Evolutionary conservation across 2,797 vertebrate species (phyloP).

Genomic region (Rachycentron canadum): DNA sequence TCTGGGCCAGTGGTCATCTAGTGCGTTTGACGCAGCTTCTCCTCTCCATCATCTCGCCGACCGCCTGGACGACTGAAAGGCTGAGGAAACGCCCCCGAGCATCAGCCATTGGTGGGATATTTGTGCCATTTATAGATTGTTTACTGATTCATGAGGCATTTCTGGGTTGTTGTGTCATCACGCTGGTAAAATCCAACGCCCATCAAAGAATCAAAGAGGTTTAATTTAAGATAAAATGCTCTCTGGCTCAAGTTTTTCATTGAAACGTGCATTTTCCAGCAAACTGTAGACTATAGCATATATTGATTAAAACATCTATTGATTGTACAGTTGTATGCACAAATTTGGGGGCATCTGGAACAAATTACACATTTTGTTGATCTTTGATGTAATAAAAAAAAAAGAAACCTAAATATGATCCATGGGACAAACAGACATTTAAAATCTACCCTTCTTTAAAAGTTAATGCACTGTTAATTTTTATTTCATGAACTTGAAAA

Average conservation of each 20-base stretch:
- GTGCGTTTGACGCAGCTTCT: conserved; percentile 5
- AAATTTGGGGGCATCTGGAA: not conserved
- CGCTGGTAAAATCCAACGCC: conserved; percentile 53
- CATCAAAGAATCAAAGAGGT: conserved; percentile 53
- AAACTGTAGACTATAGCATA: not conserved
- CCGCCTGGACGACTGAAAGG: conserved; percentile 41
- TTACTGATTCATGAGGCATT: conserved; percentile 64
- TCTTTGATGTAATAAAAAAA: not conserved
- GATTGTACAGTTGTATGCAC: not conserved
- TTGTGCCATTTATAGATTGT: conserved; percentile 37
- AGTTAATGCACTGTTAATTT: not conserved
- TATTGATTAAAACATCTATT: not conserved
- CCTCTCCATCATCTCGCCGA: conserved; percentile 72
- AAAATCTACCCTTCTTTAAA: not conserved
- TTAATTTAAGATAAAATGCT: conserved; percentile 39
- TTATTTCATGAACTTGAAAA: not conserved
- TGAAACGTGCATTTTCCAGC: not conserved
- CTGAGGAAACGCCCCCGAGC: conserved; percentile 63
- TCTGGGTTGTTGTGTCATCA: conserved; percentile 28
- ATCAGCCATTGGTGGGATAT: conserved; percentile 68
- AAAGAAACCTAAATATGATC: too few species aligned
- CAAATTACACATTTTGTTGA: not conserved
- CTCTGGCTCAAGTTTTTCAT: not conserved
- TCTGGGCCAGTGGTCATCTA: rapidly evolving
- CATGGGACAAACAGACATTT: not conserved